These are phyloP conservation scores for Thaumetopoea pityocampa DNA, from an alignment of 1,140 invertebrate genomes.

Conservation along the genomic window DNA sequence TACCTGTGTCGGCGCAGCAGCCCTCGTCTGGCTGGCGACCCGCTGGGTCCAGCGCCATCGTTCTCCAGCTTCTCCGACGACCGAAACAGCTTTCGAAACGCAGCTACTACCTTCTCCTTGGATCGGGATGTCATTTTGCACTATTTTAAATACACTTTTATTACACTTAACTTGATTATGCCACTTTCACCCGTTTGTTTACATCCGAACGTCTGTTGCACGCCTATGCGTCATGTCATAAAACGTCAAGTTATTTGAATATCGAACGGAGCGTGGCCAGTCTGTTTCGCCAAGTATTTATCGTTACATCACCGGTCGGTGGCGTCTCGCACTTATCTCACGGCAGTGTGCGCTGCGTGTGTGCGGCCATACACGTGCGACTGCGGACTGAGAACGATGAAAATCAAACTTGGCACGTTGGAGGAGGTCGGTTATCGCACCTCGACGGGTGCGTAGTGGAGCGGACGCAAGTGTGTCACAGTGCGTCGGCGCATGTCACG, in stretches of 20 bases:
- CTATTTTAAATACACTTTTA: conserved; percentile 33
- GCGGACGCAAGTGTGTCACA: conserved; percentile 46
- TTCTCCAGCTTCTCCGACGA: conserved; percentile 81
- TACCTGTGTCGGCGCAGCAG: conserved; percentile 73
- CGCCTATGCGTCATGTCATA: conserved; percentile 32
- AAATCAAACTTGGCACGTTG: conserved; percentile 57
- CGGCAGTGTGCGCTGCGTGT: conserved; percentile 18
- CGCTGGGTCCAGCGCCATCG: conserved; percentile 76
- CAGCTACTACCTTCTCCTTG: conserved; percentile 83
- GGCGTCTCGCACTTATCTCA: conserved; percentile 34
- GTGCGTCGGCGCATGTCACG: conserved; percentile 42
- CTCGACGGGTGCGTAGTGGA: conserved; percentile 30
- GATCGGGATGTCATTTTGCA: conserved; percentile 83
- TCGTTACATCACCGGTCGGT: conserved; percentile 33
- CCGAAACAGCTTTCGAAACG: conserved; percentile 85
- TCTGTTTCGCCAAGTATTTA: no score
- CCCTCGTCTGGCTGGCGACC: conserved; percentile 79
- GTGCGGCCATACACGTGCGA: conserved; percentile 44
- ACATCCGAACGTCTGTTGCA: conserved; percentile 26
- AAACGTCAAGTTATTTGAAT: conserved; percentile 46
- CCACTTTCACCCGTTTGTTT: conserved; percentile 38
- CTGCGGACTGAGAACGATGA: conserved; percentile 51
- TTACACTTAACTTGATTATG: conserved; percentile 31
- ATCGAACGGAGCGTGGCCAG: conserved; percentile 28
- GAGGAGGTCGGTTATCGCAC: conserved; percentile 51